phyloP scores from a whole-genome alignment of 2,888 invertebrate species.

The Andrena hattorfiana region DNA sequence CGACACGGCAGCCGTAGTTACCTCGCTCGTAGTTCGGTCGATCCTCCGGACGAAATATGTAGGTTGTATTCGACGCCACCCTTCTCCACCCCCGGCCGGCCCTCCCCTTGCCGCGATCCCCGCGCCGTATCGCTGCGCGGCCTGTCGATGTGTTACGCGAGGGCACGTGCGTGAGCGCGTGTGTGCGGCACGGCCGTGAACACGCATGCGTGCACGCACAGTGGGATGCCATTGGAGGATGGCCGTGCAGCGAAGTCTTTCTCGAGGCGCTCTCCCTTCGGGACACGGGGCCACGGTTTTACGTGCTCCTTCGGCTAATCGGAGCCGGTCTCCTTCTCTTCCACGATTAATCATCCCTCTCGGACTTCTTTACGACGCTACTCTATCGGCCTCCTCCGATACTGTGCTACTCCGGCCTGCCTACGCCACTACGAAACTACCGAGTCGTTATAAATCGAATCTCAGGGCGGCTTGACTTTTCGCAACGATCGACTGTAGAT shows the following conservation, averaged over 20 bases:
- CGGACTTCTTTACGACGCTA: not conserved
- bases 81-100: too few species aligned
- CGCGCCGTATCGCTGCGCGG: not conserved
- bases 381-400: not conserved
- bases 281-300: conserved; percentile 61
- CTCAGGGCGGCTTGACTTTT: too few species aligned
- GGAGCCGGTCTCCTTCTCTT: conserved; percentile 18
- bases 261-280: conserved; percentile 32
- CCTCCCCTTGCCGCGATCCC: not conserved
- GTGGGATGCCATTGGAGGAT: conserved; percentile 21
- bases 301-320: conserved; percentile 55
- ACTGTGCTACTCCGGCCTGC: not conserved
- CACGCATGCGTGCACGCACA: conserved; percentile 35
- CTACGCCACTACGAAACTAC: too few species aligned
- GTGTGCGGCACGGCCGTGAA: not conserved
- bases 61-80: conserved; percentile 31
- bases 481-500: too few species aligned
- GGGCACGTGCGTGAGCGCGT: conserved; percentile 20
- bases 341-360: conserved; percentile 20
- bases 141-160: not conserved
- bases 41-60: conserved; percentile 59
- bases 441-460: too few species aligned
- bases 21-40: conserved; percentile 62
- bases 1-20: conserved; percentile 43
- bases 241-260: conserved; percentile 18